Conservation (phyloP, 2,888 invertebrate species). For the Hydroisotoma schaefferi region DNA sequence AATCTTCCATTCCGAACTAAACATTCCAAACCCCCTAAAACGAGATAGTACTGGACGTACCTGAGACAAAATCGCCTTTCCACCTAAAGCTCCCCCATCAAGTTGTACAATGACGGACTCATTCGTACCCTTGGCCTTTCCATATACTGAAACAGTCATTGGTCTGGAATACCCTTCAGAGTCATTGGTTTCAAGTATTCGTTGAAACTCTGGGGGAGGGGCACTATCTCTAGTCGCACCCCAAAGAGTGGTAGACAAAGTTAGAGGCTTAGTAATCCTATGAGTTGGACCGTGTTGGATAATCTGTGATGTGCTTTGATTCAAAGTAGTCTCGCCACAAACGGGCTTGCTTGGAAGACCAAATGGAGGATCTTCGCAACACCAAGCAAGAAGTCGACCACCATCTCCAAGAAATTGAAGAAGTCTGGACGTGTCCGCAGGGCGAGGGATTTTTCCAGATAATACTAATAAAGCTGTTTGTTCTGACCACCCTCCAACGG, state of each 20-base stretch:
- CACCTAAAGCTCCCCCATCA: slow-evolving; percentile 59
- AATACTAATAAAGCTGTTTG: slow-evolving; percentile 70
- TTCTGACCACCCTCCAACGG: slow-evolving; percentile 61
- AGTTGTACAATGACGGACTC: slow-evolving; percentile 36
- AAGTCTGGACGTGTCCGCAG: slow-evolving; percentile 58
- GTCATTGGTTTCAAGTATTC: slow-evolving; percentile 42
- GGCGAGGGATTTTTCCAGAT: slow-evolving; percentile 68
- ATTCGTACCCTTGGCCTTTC: slow-evolving; percentile 28
- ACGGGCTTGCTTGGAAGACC: slow-evolving; percentile 22
- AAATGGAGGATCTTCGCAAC: slow-evolving; percentile 44
- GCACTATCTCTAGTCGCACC: slow-evolving; percentile 18
- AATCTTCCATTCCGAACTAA: no score
- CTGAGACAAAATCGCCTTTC: slow-evolving; percentile 76
- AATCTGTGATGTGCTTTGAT: slow-evolving; percentile 4
- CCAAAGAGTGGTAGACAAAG: slow-evolving; percentile 24
- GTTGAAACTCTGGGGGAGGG: slow-evolving; percentile 33
- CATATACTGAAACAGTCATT: slow-evolving; percentile 41
- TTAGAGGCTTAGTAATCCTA: slow-evolving; percentile 28
- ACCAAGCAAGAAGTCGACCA: slow-evolving; percentile 43
- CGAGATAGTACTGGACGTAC: slow-evolving; percentile 56
- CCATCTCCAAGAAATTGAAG: slow-evolving; percentile 46
- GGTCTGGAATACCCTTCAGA: slow-evolving; percentile 45
- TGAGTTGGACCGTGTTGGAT: slow-evolving; percentile 27
- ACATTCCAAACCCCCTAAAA: no score
- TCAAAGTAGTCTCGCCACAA: neutral